These are phyloP conservation scores for Intellagama lesueurii DNA, from an alignment of 2,797 vertebrate genomes.

Conservation along the genomic window DNA sequence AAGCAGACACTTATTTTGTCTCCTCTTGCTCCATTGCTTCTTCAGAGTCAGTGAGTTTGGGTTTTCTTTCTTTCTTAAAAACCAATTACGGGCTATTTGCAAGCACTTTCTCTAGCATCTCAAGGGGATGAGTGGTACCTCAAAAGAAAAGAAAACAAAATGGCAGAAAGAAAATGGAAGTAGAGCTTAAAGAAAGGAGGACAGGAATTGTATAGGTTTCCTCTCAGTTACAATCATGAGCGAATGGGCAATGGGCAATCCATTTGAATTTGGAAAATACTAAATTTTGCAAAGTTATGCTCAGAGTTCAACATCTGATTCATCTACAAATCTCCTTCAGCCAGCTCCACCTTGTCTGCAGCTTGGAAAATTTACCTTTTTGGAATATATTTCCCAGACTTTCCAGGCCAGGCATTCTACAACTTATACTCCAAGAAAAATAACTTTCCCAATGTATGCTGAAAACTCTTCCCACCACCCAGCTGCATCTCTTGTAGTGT, in stretches of 20 bases:
- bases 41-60: slow-evolving; percentile 16
- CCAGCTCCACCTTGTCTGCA: background rate
- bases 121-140: background rate
- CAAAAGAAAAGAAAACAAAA: background rate
- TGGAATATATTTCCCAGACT: background rate
- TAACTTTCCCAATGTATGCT: no score
- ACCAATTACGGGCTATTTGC: slow-evolving; percentile 33
- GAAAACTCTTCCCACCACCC: no score
- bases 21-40: slow-evolving; percentile 2
- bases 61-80: slow-evolving; percentile 12
- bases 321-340: background rate
- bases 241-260: no score
- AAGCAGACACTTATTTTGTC: slow-evolving; percentile 17
- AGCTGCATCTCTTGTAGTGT: no score
- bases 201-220: background rate
- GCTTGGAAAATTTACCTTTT: no score
- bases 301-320: background rate
- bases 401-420: no score
- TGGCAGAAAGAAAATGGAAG: background rate
- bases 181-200: background rate
- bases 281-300: background rate
- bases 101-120: slow-evolving; percentile 24
- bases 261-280: background rate
- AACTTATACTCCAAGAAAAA: no score
- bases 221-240: background rate